phyloP scores from a whole-genome alignment of 2,888 invertebrate species.

The Petrolisthes manimaculis region DNA sequence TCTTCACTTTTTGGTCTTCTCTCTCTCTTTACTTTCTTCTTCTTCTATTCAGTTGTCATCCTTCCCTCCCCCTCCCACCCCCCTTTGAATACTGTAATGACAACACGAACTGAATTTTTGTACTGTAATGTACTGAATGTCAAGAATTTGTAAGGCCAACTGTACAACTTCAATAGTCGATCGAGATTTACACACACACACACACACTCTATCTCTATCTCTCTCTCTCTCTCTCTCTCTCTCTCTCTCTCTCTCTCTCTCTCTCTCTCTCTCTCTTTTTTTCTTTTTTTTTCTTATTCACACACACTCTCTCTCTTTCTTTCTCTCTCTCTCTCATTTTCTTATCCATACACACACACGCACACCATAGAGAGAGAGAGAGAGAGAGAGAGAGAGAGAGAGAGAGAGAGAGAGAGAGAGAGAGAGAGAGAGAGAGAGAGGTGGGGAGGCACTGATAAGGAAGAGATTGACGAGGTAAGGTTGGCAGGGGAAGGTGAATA shows the following conservation, averaged over 20 bases:
- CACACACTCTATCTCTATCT: not conserved
- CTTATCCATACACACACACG: not conserved
- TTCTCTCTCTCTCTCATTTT: not conserved
- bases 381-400: not conserved
- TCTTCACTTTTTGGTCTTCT: no score
- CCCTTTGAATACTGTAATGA: no score
- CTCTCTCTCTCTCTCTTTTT: not conserved
- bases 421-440: not conserved
- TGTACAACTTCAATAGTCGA: no score
- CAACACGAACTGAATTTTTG: no score
- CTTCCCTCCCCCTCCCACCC: no score
- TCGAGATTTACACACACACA: no score
- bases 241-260: conserved; percentile 3
- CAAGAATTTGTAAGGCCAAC: no score
- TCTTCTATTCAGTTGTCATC: no score
- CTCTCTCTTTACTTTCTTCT: no score
- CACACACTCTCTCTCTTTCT: not conserved
- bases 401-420: not conserved
- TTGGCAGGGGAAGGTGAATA: not conserved
- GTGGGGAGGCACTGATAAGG: not conserved
- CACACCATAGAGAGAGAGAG: not conserved
- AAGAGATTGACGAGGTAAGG: not conserved
- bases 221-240: not conserved
- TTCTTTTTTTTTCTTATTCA: not conserved
- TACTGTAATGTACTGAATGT: no score